phyloP scores from a whole-genome alignment of 1,140 invertebrate genomes.

The Zaprionus africanus region DNA sequence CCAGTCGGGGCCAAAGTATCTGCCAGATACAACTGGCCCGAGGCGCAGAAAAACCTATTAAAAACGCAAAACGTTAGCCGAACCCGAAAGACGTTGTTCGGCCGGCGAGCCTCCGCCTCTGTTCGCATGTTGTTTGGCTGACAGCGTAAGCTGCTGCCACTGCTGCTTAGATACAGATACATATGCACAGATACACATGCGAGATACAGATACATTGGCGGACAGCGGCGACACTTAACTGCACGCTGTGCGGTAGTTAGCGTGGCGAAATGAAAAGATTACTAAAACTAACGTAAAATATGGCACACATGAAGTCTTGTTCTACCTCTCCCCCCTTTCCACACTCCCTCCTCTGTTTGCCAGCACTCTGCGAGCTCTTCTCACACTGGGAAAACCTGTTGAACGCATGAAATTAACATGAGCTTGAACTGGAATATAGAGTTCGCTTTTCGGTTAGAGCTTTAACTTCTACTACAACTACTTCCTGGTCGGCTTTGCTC shows the following conservation, averaged over 20 bases:
- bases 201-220: conserved; percentile 40
- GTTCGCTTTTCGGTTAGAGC: conserved; percentile 25
- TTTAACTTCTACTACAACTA: conserved; percentile 21
- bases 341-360: background rate
- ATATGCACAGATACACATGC: conserved; percentile 18
- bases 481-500: conserved; percentile 51
- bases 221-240: conserved; percentile 68
- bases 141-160: conserved; percentile 36
- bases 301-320: conserved; percentile 43
- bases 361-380: background rate
- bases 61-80: conserved; percentile 69
- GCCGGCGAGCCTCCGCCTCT: conserved; percentile 32
- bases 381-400: conserved; percentile 59
- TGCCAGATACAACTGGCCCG: conserved; percentile 59
- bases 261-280: conserved; percentile 76
- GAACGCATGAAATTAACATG: conserved; percentile 77
- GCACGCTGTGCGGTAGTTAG: conserved; percentile 80
- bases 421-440: conserved; percentile 52
- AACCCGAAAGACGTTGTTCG: conserved; percentile 24
- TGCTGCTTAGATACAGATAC: conserved; percentile 44
- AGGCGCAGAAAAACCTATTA: conserved; percentile 76
- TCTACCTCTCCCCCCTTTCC: background rate
- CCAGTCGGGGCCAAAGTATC: conserved; percentile 63
- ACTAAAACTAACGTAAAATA: conserved; percentile 75
- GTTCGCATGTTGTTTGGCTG: conserved; percentile 48